These are phyloP conservation scores for Halcyon badia DNA, from an alignment of 2,797 vertebrate species.

Conservation along the genomic window DNA sequence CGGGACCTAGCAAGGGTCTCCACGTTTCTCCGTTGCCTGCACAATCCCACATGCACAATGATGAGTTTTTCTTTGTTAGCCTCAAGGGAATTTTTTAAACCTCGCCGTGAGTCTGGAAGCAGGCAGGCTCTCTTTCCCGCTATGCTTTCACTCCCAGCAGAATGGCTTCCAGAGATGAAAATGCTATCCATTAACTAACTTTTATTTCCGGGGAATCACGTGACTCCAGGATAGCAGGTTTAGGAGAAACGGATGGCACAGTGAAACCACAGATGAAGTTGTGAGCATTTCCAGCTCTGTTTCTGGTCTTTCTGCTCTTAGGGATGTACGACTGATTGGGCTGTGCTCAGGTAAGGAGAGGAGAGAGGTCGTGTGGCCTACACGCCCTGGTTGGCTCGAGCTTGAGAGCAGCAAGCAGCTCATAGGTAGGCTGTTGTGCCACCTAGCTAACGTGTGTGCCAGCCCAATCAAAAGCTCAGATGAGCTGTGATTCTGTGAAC, in stretches of 20 bases:
- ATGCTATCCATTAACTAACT: neutral
- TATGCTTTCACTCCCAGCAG: neutral
- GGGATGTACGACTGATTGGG: accelerated
- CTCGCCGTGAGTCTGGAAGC: neutral
- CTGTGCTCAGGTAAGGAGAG: neutral
- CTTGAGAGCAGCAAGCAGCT: neutral
- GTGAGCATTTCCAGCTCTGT: neutral
- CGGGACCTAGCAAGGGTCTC: neutral
- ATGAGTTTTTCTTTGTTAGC: neutral
- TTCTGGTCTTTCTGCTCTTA: neutral
- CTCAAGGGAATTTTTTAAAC: neutral
- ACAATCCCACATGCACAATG: neutral
- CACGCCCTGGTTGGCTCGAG: accelerated
- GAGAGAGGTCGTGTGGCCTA: accelerated
- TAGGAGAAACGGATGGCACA: neutral
- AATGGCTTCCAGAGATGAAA: neutral
- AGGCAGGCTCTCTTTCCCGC: accelerated
- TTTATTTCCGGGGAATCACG: neutral
- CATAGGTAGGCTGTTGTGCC: accelerated
- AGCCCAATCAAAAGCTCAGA: neutral
- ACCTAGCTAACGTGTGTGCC: neutral
- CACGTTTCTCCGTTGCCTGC: neutral
- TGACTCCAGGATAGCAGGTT: neutral
- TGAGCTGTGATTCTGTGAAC: neutral
- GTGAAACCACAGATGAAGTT: neutral